Evolutionary conservation across 2,113 vertebrate species (phyloP).

Genomic region (Nematolebias whitei): DNA sequence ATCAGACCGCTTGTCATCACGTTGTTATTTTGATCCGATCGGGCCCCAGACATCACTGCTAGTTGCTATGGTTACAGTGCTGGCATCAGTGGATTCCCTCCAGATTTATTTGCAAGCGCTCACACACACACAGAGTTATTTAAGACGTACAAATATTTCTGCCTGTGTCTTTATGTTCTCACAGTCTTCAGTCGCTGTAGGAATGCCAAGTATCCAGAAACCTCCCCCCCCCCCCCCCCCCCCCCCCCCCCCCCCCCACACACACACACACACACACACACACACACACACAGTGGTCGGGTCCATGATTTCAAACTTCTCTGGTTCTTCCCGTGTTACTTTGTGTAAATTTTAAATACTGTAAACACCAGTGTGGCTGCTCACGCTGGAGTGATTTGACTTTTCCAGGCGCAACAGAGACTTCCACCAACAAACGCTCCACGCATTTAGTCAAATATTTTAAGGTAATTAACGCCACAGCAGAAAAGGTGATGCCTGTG

Average conservation of each 20-base stretch:
- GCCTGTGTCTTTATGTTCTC: conserved; percentile 68
- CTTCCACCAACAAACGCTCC: conserved; percentile 3
- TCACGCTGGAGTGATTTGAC: conserved; percentile 9
- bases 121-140: conserved; percentile 27
- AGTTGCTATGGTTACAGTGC: conserved; percentile 4
- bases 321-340: conserved; percentile 71
- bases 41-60: not conserved
- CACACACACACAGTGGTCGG: conserved; percentile 64
- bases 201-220: conserved; percentile 73
- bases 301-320: conserved; percentile 68
- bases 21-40: not conserved
- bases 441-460: too few species aligned
- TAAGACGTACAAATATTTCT: conserved; percentile 57
- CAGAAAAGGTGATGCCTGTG: too few species aligned
- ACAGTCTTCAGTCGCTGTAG: conserved; percentile 64
- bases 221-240: conserved; percentile 23
- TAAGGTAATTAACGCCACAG: too few species aligned
- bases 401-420: conserved; percentile 17
- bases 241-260: too few species aligned
- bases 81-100: not conserved
- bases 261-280: too few species aligned
- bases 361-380: conserved; percentile 24
- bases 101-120: not conserved
- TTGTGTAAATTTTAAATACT: conserved; percentile 50
- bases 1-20: not conserved